Conservation (phyloP, 2,113 vertebrate genomes). For the Vulpes vulpes region DNA sequence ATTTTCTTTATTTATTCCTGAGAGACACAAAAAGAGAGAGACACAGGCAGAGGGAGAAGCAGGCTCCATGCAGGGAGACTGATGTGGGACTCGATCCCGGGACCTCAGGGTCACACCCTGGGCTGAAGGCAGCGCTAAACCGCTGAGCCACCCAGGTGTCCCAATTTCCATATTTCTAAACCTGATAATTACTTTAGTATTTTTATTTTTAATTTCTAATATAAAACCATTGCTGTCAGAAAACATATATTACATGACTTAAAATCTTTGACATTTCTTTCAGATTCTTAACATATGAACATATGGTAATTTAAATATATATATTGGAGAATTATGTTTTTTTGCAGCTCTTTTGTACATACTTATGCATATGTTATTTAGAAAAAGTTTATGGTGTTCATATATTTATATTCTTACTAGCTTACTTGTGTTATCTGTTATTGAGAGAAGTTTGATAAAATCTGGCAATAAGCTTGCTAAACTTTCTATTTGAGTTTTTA, state of each 20-base stretch:
- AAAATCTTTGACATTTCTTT: not conserved
- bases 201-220: not conserved
- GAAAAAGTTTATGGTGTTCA: not conserved
- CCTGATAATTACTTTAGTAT: not conserved
- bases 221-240: not conserved
- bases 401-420: not conserved
- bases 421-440: not conserved
- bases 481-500: not conserved
- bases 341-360: not conserved
- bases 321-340: not conserved
- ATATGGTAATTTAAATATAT: not conserved
- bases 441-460: not conserved
- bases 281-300: not conserved
- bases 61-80: not conserved
- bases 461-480: not conserved
- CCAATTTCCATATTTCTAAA: not conserved
- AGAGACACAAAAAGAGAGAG: not conserved
- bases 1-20: not conserved
- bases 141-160: not conserved
- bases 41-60: not conserved
- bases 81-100: rapidly evolving
- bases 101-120: not conserved
- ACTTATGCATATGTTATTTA: not conserved
- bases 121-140: not conserved
- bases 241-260: not conserved